phyloP scores from a whole-genome alignment of 53 echinoderm and acorn worm species.

The Arbacia lixula region DNA sequence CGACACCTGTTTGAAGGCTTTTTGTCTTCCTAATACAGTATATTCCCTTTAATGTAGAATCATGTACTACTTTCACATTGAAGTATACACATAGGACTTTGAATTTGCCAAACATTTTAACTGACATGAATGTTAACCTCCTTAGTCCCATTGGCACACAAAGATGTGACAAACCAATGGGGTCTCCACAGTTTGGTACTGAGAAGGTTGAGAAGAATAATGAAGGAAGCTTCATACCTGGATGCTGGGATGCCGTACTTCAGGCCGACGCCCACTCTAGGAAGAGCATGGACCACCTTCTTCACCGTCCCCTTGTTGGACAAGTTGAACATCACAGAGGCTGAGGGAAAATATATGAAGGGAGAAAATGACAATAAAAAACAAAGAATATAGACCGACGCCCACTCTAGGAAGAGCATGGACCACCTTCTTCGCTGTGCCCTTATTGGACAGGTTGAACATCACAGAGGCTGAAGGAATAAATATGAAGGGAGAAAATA shows the following conservation, averaged over 20 bases:
- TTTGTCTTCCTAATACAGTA: no score
- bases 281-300: conserved; percentile 97
- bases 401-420: conserved; percentile 82
- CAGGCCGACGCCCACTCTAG: conserved; percentile 96
- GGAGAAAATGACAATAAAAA: not conserved
- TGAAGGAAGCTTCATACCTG: conserved; percentile 65
- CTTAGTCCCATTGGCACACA: no score
- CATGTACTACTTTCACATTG: no score
- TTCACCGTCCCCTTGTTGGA: conserved; percentile 98
- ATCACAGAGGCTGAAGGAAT: conserved; percentile 75
- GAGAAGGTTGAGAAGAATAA: not conserved
- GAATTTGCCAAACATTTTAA: no score
- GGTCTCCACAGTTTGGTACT: no score
- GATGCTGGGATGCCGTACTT: conserved; percentile 99
- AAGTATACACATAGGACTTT: no score
- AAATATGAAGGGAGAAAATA: no score
- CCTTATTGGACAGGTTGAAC: conserved; percentile 95
- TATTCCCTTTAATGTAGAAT: no score
- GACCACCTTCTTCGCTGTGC: conserved; percentile 93
- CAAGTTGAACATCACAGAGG: conserved; percentile 99
- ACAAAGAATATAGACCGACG: not conserved
- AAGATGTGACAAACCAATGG: no score
- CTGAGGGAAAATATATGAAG: conserved; percentile 38
- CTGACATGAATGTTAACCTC: no score
- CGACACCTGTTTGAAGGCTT: no score